Conservation (phyloP, 1,140 invertebrate species). For the Bradysia coprophila region DNA sequence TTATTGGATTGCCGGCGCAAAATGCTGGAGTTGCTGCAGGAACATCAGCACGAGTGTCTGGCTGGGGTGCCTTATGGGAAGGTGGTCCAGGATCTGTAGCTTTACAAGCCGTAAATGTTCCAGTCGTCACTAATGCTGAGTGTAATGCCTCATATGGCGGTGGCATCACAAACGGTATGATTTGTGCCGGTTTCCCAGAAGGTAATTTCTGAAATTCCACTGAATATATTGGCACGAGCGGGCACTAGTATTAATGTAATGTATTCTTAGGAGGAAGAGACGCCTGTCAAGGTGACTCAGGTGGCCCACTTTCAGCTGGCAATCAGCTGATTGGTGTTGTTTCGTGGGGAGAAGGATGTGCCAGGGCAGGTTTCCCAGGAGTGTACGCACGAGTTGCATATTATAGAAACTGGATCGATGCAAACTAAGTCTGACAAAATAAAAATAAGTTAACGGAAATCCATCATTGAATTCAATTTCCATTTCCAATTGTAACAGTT, state of each 20-base stretch:
- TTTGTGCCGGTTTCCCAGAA: constrained; percentile 57
- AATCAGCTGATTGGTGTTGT: constrained; percentile 31
- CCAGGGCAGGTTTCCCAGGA: constrained; percentile 32
- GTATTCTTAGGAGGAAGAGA: no score
- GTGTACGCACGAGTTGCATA: constrained; percentile 37
- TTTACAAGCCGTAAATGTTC: constrained; percentile 21
- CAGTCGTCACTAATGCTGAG: constrained; percentile 10
- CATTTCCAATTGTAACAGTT: no score
- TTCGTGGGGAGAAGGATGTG: constrained; percentile 38
- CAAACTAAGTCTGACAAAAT: constrained; percentile 4
- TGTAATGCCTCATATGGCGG: constrained; percentile 12
- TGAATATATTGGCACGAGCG: constrained; percentile 25
- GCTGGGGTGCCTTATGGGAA: constrained; percentile 20
- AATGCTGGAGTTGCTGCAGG: constrained; percentile 11
- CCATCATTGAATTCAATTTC: no score
- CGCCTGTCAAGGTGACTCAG: constrained; percentile 53
- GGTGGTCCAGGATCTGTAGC: constrained; percentile 10
- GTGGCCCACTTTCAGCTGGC: constrained; percentile 35
- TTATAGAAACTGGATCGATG: constrained; percentile 30
- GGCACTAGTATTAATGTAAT: constrained; percentile 49
- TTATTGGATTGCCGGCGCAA: constrained; percentile 11
- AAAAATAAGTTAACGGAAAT: no score
- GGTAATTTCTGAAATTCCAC: constrained; percentile 37
- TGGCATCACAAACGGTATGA: constrained; percentile 38
- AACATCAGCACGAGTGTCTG: constrained; percentile 20